A percentile compares a stretch with the other conserved stretches of the same genome.
Evolutionary conservation across 2,888 invertebrate species (phyloP).

Genomic region (Eurois occulta): DNA sequence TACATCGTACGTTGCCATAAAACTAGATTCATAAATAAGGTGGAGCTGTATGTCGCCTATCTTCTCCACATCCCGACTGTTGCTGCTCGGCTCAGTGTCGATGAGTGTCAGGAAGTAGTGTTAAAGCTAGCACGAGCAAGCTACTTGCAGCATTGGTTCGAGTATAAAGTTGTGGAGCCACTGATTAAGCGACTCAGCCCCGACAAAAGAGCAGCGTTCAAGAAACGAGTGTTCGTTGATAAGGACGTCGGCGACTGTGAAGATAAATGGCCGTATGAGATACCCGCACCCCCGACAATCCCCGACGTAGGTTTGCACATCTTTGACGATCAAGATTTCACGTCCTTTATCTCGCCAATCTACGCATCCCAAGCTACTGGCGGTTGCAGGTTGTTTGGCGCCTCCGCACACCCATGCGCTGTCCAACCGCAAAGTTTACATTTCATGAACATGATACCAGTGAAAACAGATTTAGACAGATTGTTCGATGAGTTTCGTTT

Average conservation of each 20-base stretch:
- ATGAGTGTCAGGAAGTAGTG: constrained; percentile 76
- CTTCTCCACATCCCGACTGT: constrained; percentile 75
- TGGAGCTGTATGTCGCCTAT: constrained; percentile 75
- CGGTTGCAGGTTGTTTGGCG: neutral
- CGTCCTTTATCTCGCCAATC: neutral
- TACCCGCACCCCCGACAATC: constrained; percentile 51
- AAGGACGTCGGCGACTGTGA: constrained; percentile 71
- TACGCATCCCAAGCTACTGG: neutral
- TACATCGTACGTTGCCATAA: constrained; percentile 74
- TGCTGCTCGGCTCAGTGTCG: constrained; percentile 70
- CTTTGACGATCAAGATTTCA: constrained; percentile 56
- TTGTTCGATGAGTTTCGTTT: constrained; percentile 80
- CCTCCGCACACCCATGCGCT: neutral
- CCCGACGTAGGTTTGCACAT: constrained; percentile 24
- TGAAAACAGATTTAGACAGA: constrained; percentile 72
- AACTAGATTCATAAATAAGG: constrained; percentile 72
- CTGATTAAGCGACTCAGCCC: constrained; percentile 72
- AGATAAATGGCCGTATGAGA: constrained; percentile 72
- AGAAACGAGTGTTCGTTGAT: constrained; percentile 75
- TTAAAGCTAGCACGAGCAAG: constrained; percentile 74
- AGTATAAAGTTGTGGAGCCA: constrained; percentile 76
- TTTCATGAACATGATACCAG: neutral
- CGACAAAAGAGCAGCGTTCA: constrained; percentile 70
- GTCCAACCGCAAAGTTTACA: neutral
- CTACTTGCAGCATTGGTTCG: constrained; percentile 73